Evolutionary conservation across 2,888 invertebrate genomes (phyloP), one percentile per base, ranked within the genome.

Genomic region (Chymomyza amoena): DNA sequence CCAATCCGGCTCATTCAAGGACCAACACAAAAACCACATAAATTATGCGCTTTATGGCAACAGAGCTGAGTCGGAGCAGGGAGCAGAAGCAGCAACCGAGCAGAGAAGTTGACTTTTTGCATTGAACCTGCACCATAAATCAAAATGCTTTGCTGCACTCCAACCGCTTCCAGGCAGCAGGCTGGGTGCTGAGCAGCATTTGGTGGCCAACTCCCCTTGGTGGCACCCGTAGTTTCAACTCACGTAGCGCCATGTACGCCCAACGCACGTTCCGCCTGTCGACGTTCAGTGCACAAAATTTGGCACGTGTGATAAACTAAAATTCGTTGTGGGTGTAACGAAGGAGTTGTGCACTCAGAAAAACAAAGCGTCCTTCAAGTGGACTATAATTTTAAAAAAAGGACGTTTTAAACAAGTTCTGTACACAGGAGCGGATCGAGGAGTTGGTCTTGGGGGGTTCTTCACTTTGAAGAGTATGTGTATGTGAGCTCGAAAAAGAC

Each of bases 271-370:
- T 45, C 39, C 13, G 39, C 39, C 36, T 16, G 60, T 28, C 60
- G 60, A 36, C 60, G 28, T 83, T 54, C 18, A 20, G 15, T 16
- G 54, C 54, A 54, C 20, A 18, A 20, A 20, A 18, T 54, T 57
- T 84, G 88, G 83, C 83, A 84, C 83, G 83, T 84, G 83, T 87
- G 83, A 84, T 84, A 84, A 84, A 87, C 88, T 84, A 82, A 75
- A 87, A 84, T 79, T 87, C 83, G 86, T 81, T 80, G 79, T 75
- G 39, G 39, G 39, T 45, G 39, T 10, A 10, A 13, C 13, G 6
- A 45, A 45, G 39, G 39, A 45, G 39, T 45, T 45, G 13, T 45
- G 39, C 39, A 45, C 39, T 45, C 13, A 45, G 39, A 2, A 45
- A 45, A 45, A 45, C 39, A 13, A 45, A 9, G 7, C 1, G 32